phyloP scores from a whole-genome alignment of 2,797 vertebrate genomes.

The Myoxocephalus aenaeus region DNA sequence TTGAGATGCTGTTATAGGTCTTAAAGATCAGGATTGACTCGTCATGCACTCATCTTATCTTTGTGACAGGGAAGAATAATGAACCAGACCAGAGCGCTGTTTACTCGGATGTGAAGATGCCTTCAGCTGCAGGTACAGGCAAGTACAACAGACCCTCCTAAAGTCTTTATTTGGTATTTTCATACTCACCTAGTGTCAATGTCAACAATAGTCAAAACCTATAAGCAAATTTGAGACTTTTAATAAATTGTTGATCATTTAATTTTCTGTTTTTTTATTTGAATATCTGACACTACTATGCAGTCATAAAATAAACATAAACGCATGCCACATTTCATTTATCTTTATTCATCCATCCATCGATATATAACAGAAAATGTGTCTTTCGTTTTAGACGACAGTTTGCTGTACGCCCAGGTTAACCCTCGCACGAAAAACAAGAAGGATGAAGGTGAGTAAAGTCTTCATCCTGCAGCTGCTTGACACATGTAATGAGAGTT shows the following conservation, averaged over 20 bases:
- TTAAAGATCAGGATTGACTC: background rate
- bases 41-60: background rate
- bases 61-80: background rate
- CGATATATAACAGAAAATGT: background rate
- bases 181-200: too few species aligned
- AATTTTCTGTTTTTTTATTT: background rate
- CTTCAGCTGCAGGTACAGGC: conserved; percentile 7
- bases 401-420: background rate
- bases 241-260: background rate
- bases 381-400: background rate
- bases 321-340: background rate
- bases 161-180: too few species aligned
- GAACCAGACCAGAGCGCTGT: background rate
- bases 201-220: too few species aligned
- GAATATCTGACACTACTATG: background rate
- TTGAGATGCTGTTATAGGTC: background rate
- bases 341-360: background rate
- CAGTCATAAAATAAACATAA: background rate
- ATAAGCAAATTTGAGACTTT: background rate
- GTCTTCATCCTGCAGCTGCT: too few species aligned
- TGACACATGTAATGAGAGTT: too few species aligned
- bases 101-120: background rate
- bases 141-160: background rate
- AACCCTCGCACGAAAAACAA: background rate
- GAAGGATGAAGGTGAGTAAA: conserved; percentile 2